Evolutionary conservation across 2,888 invertebrate species (phyloP).

Genomic region (Caenorhabditis sp.): DNA sequence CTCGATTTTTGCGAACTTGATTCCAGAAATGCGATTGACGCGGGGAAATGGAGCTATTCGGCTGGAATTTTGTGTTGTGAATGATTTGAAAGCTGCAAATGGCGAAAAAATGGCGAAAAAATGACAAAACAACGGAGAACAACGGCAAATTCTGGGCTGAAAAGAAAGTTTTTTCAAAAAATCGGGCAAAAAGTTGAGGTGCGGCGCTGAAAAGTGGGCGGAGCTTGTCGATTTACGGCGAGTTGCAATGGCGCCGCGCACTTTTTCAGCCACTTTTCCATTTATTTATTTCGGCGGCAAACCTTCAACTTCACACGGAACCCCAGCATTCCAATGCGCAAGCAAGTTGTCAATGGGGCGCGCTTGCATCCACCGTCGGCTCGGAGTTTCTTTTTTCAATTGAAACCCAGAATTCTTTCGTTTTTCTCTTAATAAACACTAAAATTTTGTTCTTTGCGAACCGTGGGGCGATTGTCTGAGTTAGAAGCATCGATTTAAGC

Average conservation of each 20-base stretch:
- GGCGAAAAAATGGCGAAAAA: neutral
- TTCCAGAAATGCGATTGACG: constrained; percentile 1
- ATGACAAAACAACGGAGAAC: neutral
- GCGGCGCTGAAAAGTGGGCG: constrained; percentile 27
- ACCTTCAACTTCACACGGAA: no score
- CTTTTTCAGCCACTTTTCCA: constrained; percentile 14
- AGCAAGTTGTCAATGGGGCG: no score
- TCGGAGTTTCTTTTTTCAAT: no score
- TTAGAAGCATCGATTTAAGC: no score
- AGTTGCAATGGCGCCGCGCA: constrained; percentile 31
- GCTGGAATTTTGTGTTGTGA: neutral
- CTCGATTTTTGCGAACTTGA: constrained; percentile 17
- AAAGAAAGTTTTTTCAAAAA: constrained; percentile 24
- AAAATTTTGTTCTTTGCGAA: no score
- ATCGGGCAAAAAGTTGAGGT: constrained; percentile 13
- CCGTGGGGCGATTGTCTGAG: no score
- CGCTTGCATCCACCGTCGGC: no score
- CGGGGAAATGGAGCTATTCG: neutral
- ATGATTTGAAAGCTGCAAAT: no score
- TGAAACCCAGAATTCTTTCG: no score
- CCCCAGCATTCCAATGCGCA: no score
- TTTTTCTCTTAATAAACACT: neutral
- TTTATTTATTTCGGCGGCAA: no score
- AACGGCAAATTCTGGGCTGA: neutral
- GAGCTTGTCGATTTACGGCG: constrained; percentile 37